Percentiles rank a stretch among this genome's conserved stretches.
Evolutionary conservation across 2,888 invertebrate genomes (phyloP).

Genomic region (Drosophila aldrichi): DNA sequence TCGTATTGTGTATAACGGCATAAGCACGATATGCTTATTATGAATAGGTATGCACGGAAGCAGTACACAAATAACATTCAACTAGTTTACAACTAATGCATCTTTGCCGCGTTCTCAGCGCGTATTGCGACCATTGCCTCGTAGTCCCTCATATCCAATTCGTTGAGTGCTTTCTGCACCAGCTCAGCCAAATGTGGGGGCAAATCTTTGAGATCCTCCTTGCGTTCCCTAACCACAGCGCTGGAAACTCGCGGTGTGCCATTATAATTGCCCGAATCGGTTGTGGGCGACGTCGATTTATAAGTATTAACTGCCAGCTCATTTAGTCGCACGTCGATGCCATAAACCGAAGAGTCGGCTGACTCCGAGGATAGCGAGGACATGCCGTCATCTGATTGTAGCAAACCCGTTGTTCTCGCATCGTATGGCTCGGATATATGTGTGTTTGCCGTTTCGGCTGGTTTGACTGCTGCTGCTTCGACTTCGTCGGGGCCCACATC

Average conservation of each 20-base stretch:
- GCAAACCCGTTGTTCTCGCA: slow-evolving; percentile 59
- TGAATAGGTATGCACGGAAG: slow-evolving; percentile 11
- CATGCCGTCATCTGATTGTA: slow-evolving; percentile 80
- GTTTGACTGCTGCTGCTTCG: slow-evolving; percentile 17
- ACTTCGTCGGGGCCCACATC: slow-evolving; percentile 50
- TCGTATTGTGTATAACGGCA: slow-evolving; percentile 26
- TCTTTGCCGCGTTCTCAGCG: slow-evolving; percentile 54
- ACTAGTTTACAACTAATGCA: slow-evolving; percentile 36
- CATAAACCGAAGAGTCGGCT: slow-evolving; percentile 84
- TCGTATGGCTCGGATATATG: slow-evolving; percentile 80
- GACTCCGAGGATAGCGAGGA: slow-evolving; percentile 84
- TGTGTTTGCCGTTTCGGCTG: slow-evolving; percentile 21
- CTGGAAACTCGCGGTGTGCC: slow-evolving; percentile 72
- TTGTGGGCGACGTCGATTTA: slow-evolving; percentile 78
- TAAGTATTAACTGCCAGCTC: slow-evolving; percentile 70
- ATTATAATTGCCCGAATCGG: slow-evolving; percentile 75
- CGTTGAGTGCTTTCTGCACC: slow-evolving; percentile 87
- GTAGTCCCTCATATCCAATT: slow-evolving; percentile 84
- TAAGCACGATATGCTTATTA: slow-evolving; percentile 25
- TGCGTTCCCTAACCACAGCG: slow-evolving; percentile 84
- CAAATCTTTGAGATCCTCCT: slow-evolving; percentile 86
- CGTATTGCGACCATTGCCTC: slow-evolving; percentile 77
- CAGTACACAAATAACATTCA: slow-evolving; percentile 36
- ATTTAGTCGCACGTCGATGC: slow-evolving; percentile 71
- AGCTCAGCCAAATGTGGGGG: slow-evolving; percentile 88